phyloP scores from a whole-genome alignment of 2,888 invertebrate species.

The Drosophila formosana region DNA sequence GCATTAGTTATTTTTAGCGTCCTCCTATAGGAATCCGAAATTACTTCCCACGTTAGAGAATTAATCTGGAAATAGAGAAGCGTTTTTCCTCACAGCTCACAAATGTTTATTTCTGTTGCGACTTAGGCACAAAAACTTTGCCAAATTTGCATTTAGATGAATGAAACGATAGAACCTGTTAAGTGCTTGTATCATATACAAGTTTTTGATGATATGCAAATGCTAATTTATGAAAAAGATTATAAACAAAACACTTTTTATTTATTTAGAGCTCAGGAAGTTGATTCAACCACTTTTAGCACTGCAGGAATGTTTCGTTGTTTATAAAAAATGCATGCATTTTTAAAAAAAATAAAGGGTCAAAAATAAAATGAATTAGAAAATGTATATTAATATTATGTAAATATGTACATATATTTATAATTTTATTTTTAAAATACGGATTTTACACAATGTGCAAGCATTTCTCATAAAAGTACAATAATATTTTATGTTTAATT shows the following conservation, averaged over 20 bases:
- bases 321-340: no score
- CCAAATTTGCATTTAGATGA: slow-evolving; percentile 2
- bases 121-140: not conserved
- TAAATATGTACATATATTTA: no score
- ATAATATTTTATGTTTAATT: no score
- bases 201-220: not conserved
- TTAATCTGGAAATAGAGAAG: not conserved
- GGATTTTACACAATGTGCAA: no score
- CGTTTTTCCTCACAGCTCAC: not conserved
- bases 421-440: no score
- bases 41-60: no score
- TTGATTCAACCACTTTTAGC: not conserved
- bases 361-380: no score
- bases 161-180: not conserved
- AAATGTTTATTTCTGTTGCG: not conserved
- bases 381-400: no score
- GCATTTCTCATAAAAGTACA: no score
- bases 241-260: not conserved
- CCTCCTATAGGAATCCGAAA: no score
- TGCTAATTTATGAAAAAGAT: not conserved
- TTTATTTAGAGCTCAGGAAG: not conserved
- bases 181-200: not conserved
- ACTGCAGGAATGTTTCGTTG: no score
- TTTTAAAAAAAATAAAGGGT: no score
- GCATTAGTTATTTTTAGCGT: not conserved